These are phyloP conservation scores for Bucorvus abyssinicus DNA, from an alignment of 2,797 vertebrate species.

Conservation along the genomic window DNA sequence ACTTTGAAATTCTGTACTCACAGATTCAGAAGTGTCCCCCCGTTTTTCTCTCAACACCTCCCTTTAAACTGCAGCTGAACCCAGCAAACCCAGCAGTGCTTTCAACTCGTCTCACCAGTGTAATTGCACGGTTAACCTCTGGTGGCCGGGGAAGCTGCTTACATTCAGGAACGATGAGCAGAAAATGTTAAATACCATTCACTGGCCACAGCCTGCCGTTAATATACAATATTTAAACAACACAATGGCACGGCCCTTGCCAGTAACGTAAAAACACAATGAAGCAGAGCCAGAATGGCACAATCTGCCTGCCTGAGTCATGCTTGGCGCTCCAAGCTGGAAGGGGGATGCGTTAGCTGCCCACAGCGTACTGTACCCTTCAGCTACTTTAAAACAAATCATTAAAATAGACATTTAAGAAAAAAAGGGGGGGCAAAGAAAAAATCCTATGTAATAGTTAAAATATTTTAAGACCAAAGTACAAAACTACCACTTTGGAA, in stretches of 20 bases:
- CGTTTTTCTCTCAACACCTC: neutral
- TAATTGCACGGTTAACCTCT: slow-evolving; percentile 20
- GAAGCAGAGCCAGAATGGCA: slow-evolving; percentile 51
- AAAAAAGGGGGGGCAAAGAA: rapidly evolving
- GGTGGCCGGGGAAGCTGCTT: neutral
- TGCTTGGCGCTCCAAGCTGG: neutral
- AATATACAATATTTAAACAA: slow-evolving; percentile 66
- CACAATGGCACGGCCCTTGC: slow-evolving; percentile 62
- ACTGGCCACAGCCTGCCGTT: slow-evolving; percentile 46
- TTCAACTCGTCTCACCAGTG: neutral
- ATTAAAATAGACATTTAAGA: slow-evolving; percentile 9
- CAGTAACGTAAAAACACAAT: slow-evolving; percentile 57
- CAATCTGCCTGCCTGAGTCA: slow-evolving; percentile 49
- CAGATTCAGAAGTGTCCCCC: neutral
- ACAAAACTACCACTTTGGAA: slow-evolving; percentile 39
- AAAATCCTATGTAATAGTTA: slow-evolving; percentile 24
- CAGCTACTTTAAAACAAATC: slow-evolving; percentile 22
- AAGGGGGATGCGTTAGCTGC: slow-evolving; percentile 25
- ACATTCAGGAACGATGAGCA: slow-evolving; percentile 15
- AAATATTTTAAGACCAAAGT: slow-evolving; percentile 46
- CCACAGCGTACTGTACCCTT: slow-evolving; percentile 7
- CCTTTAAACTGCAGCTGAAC: neutral
- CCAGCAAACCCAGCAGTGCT: neutral
- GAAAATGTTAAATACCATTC: slow-evolving; percentile 44
- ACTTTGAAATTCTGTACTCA: neutral